Evolutionary conservation across 1,140 invertebrate species (phyloP).

Genomic region (Dermatophagoides farinae): DNA sequence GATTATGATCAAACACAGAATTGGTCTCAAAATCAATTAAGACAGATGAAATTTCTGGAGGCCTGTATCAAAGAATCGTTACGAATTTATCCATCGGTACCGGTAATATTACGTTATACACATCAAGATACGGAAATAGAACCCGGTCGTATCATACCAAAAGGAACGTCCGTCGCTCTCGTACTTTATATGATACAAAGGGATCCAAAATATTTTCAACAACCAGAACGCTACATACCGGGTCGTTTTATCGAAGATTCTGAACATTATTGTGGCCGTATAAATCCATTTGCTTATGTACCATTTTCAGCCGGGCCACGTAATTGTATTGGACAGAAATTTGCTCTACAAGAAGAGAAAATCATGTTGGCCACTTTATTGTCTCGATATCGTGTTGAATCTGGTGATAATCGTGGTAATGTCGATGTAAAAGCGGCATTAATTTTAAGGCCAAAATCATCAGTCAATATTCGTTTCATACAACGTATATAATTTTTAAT

Average conservation of each 20-base stretch:
- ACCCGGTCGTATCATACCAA: conserved; percentile 51
- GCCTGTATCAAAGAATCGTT: conserved; percentile 59
- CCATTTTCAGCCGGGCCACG: conserved; percentile 27
- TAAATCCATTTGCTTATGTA: conserved; percentile 28
- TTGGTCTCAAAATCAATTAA: conserved; percentile 10
- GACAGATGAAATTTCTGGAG: conserved; percentile 60
- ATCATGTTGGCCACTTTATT: conserved; percentile 29
- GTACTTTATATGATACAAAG: conserved; percentile 37
- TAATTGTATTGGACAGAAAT: conserved; percentile 16
- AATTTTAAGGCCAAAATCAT: conserved; percentile 24
- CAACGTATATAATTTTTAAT: neutral
- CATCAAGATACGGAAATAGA: conserved; percentile 35
- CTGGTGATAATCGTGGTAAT: conserved; percentile 22
- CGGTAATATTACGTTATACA: conserved; percentile 47
- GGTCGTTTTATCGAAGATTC: conserved; percentile 38
- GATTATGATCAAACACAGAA: conserved; percentile 34
- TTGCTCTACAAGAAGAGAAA: conserved; percentile 36
- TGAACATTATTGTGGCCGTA: conserved; percentile 26
- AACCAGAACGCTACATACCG: conserved; percentile 51
- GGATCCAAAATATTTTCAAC: conserved; percentile 38
- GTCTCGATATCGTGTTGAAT: conserved; percentile 23
- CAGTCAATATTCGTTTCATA: conserved; percentile 4
- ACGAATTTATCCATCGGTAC: conserved; percentile 63
- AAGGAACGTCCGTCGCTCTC: conserved; percentile 27
- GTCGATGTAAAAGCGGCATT: conserved; percentile 25